phyloP scores from a whole-genome alignment of 2,797 vertebrate species.

The Intellagama lesueurii region DNA sequence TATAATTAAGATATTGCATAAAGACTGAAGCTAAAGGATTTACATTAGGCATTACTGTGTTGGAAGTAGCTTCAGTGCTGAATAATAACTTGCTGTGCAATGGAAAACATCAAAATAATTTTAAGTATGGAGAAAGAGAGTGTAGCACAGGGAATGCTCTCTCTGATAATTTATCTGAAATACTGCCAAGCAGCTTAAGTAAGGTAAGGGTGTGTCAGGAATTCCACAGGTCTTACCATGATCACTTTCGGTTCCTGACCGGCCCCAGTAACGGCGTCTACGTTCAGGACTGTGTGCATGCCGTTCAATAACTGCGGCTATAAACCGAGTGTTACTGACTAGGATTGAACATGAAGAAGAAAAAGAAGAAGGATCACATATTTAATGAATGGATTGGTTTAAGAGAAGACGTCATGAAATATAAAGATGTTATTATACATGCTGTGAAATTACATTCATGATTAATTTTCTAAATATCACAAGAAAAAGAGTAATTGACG shows the following conservation, averaged over 20 bases:
- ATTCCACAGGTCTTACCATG: slow-evolving; percentile 86
- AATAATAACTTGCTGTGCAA: background rate
- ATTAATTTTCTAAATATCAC: background rate
- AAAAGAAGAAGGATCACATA: background rate
- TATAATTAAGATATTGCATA: background rate
- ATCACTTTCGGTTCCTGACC: slow-evolving; percentile 97
- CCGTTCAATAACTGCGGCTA: slow-evolving; percentile 96
- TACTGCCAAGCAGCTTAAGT: background rate
- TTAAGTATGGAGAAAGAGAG: background rate
- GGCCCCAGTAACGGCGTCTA: slow-evolving; percentile 95
- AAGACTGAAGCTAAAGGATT: background rate
- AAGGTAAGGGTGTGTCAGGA: background rate
- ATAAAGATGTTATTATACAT: background rate
- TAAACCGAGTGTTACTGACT: slow-evolving; percentile 98
- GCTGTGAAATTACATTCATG: background rate
- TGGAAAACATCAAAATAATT: background rate
- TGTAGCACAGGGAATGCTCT: background rate
- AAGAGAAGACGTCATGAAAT: background rate
- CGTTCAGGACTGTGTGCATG: slow-evolving; percentile 96
- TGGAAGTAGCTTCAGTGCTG: background rate
- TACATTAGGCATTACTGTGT: background rate
- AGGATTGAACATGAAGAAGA: slow-evolving; percentile 48
- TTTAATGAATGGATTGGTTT: background rate
- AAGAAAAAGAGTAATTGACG: background rate
- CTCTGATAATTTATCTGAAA: background rate